Base-by-base conservation (phyloP, 1,140 invertebrate genomes). In the Carposina sasakii region DNA sequence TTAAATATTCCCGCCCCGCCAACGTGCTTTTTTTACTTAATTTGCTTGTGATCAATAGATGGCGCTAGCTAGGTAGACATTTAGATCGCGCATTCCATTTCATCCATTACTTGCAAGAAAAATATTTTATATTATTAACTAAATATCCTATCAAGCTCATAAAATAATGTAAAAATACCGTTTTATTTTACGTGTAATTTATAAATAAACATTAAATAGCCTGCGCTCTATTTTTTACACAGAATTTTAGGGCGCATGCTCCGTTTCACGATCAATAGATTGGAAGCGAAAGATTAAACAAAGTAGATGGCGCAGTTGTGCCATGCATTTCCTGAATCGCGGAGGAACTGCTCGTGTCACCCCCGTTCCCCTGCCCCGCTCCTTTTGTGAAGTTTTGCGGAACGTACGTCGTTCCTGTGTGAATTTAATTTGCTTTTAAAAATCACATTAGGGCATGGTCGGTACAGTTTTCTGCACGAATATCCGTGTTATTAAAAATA, bases 371-470 rank as follows among this genome's bases (percentile, higher is more conserved):
- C 67, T 64, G 60, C 17, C 73, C 78, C 76, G 76, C 79, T 78
- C 78, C 75, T 76, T 81, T 79, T 72, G 76, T 79, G 76, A 76
- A 71, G 72, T 71, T 74, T 72, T 81, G 75, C 56, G 72, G 71
- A 74, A 71, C 72, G 68, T 69, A 50, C 54, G 60, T 63, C 44
- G 60, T 68, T 75, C 77, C 71, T 64, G 60, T 78, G 58, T 39
- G 19, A 21, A n/a, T n/a, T 28, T 68, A 76, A 76, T 64, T 67
- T 67, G 50, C 54, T 61, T 45, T 53, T 54, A 70, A 68, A 74
- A 76, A 67, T 78, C 71, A 63, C 68, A 76, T 71, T 76, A 79
- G 79, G 79, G 79, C 69, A 83, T 83, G 77, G 76, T 83, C 69
- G 74, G 60, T 76, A 77, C 69, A 79, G 71, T 78, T 76, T 71